Conservation (phyloP, 2,888 invertebrate genomes). For the Chalcis sispes region DNA sequence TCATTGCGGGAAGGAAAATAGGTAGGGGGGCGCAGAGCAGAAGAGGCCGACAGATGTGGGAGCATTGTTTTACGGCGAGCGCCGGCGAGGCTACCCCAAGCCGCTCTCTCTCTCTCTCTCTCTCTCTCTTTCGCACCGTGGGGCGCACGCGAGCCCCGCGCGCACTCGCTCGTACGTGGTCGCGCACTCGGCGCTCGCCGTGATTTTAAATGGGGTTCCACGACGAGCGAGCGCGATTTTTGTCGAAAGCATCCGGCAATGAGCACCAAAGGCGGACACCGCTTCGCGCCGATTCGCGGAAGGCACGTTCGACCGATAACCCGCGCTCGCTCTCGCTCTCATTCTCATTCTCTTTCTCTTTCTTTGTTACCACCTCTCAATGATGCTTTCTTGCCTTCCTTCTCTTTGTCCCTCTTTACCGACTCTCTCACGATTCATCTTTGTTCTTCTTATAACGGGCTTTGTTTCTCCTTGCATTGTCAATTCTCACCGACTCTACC, state of each 20-base stretch:
- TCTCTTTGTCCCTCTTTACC: conserved; percentile 29
- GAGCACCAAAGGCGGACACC: conserved; percentile 60
- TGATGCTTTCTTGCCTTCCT: conserved; percentile 19
- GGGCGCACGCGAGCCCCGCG: conserved; percentile 14
- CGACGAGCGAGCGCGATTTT: conserved; percentile 64
- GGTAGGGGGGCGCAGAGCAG: conserved; percentile 64
- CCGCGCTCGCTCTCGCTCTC: conserved; percentile 48
- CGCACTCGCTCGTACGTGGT: conserved; percentile 61
- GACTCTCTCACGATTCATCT: conserved; percentile 23
- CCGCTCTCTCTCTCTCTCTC: conserved; percentile 57
- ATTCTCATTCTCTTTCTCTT: conserved; percentile 6
- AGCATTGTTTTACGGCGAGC: conserved; percentile 74
- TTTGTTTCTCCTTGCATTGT: not conserved
- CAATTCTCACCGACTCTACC: not conserved
- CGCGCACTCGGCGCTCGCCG: conserved; percentile 69
- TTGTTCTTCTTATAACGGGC: conserved; percentile 41
- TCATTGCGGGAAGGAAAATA: conserved; percentile 58
- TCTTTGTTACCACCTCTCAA: not conserved
- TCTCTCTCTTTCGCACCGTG: conserved; percentile 61
- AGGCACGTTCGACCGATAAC: conserved; percentile 58
- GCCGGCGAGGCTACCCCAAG: conserved; percentile 62
- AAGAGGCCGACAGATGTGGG: conserved; percentile 77
- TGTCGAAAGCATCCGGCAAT: conserved; percentile 65
- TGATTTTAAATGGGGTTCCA: conserved; percentile 72
- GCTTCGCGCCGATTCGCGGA: conserved; percentile 60